These are phyloP conservation scores for Oscheius sp. DNA, from an alignment of 2,888 invertebrate species.

Conservation along the genomic window DNA sequence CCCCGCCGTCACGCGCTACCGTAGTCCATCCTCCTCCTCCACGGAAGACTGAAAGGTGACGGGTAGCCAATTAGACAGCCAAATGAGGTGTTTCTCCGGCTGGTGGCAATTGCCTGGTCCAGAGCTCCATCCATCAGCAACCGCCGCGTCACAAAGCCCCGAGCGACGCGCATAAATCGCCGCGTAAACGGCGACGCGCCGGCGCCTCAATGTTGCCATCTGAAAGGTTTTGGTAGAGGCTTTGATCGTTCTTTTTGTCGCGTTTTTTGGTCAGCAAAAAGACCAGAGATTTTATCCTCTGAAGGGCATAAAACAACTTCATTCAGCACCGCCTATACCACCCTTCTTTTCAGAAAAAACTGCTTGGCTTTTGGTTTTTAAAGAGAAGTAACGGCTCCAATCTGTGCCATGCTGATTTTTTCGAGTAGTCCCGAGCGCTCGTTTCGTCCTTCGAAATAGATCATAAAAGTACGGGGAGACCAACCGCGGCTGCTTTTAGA, in stretches of 20 bases:
- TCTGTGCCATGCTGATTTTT: slow-evolving; percentile 17
- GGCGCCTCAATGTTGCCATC: slow-evolving; percentile 27
- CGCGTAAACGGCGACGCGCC: slow-evolving; percentile 6
- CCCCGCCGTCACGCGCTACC: neutral
- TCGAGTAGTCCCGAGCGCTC: too few species aligned
- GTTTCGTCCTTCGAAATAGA: slow-evolving; percentile 25
- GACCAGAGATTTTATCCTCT: neutral
- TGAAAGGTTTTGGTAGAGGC: neutral
- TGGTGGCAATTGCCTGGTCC: slow-evolving; percentile 14
- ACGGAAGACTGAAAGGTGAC: neutral
- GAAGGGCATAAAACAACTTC: neutral
- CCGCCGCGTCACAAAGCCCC: slow-evolving; percentile 22
- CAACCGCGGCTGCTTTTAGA: slow-evolving; percentile 15
- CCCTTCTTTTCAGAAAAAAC: too few species aligned
- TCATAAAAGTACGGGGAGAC: slow-evolving; percentile 22
- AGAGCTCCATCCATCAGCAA: slow-evolving; percentile 16
- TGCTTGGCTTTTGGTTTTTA: neutral
- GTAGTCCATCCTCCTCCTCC: neutral
- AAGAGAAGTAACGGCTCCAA: neutral
- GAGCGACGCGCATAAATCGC: slow-evolving; percentile 21
- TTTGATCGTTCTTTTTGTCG: too few species aligned
- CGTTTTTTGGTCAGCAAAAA: neutral
- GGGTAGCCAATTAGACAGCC: slow-evolving; percentile 18
- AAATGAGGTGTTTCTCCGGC: slow-evolving; percentile 19
- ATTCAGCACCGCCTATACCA: neutral